Percentiles rank a stretch among this genome's conserved stretches.
Evolutionary conservation across 2,797 vertebrate species (phyloP).

Genomic region (Bryconaethiops microstoma): DNA sequence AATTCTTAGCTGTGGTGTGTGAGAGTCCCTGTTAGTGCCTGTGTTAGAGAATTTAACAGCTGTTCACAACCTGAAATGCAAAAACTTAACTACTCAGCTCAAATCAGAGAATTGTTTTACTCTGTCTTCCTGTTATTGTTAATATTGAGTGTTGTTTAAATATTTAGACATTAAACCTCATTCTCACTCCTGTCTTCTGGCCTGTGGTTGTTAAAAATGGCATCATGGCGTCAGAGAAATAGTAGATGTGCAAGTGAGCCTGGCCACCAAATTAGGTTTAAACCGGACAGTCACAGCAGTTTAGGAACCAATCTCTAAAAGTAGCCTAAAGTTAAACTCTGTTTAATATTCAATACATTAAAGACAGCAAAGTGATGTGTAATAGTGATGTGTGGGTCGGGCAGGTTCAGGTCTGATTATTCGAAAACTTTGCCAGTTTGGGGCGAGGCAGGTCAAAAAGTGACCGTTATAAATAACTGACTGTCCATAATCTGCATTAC

Average conservation of each 20-base stretch:
- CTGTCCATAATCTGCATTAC: too few relatives aligned
- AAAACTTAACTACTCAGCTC: constrained; percentile 1
- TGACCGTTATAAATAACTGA: too few relatives aligned
- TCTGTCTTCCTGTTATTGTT: background rate
- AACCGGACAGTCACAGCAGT: background rate
- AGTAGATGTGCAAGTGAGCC: background rate
- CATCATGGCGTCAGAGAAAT: background rate
- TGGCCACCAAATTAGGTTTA: background rate
- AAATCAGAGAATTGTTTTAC: background rate
- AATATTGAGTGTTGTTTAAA: background rate
- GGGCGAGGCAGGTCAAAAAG: too few relatives aligned
- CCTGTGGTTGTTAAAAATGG: background rate
- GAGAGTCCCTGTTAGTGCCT: background rate
- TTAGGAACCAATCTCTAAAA: background rate
- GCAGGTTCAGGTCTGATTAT: too few relatives aligned
- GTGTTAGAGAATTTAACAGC: background rate
- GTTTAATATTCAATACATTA: too few relatives aligned
- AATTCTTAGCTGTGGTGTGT: background rate
- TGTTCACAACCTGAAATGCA: background rate
- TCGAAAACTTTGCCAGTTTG: too few relatives aligned
- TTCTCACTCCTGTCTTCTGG: background rate
- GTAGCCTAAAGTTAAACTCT: background rate
- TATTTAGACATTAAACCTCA: background rate
- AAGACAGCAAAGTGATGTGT: too few relatives aligned
- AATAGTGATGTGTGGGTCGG: too few relatives aligned